These are phyloP conservation scores for Miichthys miiuy DNA, from an alignment of 2,797 vertebrate genomes.

Conservation along the genomic window DNA sequence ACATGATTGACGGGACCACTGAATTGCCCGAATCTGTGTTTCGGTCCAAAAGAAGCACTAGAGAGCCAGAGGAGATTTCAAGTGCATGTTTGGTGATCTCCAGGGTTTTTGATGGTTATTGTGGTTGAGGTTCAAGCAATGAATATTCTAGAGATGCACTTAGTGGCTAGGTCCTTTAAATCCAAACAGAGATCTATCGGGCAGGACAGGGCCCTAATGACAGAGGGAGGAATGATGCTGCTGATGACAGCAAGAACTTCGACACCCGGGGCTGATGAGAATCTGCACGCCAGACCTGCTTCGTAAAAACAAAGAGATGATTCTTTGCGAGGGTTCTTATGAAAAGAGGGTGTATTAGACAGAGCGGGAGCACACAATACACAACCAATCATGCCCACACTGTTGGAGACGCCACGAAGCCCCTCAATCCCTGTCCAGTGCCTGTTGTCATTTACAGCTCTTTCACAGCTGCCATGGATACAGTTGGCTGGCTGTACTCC, in stretches of 20 bases:
- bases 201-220: conserved; percentile 61
- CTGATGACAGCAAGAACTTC: conserved; percentile 58
- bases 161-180: conserved; percentile 64
- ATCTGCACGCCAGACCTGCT: conserved; percentile 69
- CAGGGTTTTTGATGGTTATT: conserved; percentile 64
- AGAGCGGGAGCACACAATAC: conserved; percentile 36
- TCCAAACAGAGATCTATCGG: conserved; percentile 47
- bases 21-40: conserved; percentile 48
- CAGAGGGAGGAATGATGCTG: conserved; percentile 58
- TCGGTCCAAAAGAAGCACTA: conserved; percentile 65
- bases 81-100: conserved; percentile 67
- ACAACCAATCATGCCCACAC: conserved; percentile 36
- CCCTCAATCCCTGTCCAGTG: conserved; percentile 32
- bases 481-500: conserved; percentile 62
- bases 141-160: conserved; percentile 67
- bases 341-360: conserved; percentile 7
- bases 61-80: conserved; percentile 61
- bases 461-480: conserved; percentile 63
- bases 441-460: conserved; percentile 72
- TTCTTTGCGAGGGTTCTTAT: conserved; percentile 38
- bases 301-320: conserved; percentile 57
- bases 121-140: conserved; percentile 63
- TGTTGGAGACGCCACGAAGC: conserved; percentile 38
- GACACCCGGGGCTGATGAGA: conserved; percentile 47
- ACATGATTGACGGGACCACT: conserved; percentile 56